phyloP scores from a whole-genome alignment of 2,888 invertebrate species.

The Andrena trimmerana region DNA sequence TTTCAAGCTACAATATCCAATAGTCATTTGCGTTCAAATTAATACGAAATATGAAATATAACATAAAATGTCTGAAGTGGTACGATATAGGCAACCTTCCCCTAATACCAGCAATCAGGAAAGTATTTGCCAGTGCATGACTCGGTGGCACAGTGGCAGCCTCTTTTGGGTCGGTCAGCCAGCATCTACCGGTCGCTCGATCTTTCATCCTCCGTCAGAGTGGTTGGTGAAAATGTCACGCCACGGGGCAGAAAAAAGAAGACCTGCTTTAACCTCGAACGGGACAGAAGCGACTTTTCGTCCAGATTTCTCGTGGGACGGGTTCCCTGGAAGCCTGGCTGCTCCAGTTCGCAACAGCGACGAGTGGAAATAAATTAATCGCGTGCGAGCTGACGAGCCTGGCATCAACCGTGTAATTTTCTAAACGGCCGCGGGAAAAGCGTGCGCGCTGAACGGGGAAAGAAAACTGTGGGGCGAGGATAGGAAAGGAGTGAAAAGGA shows the following conservation, averaged over 20 bases:
- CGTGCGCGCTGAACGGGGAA: slow-evolving; percentile 1
- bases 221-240: neutral
- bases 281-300: slow-evolving; percentile 36
- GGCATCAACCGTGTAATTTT: slow-evolving; percentile 39
- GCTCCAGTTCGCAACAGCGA: slow-evolving; percentile 44
- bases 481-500: neutral
- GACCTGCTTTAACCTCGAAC: slow-evolving; percentile 4
- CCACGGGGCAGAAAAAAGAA: neutral
- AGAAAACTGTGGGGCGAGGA: slow-evolving; percentile 23
- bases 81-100: too few species aligned
- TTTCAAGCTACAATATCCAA: too few species aligned
- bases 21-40: too few species aligned
- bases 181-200: neutral
- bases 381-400: slow-evolving; percentile 48
- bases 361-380: slow-evolving; percentile 70
- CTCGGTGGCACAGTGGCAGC: neutral
- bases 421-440: slow-evolving; percentile 16
- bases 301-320: slow-evolving; percentile 56
- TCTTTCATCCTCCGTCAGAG: neutral
- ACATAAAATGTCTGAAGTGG: too few species aligned
- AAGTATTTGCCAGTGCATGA: neutral
- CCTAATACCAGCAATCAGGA: neutral
- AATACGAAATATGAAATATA: too few species aligned
- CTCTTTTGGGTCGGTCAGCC: neutral
- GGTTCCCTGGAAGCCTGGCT: slow-evolving; percentile 20